These are phyloP conservation scores for Synergus laeviventris DNA, from an alignment of 2,888 invertebrate species.

Conservation along the genomic window DNA sequence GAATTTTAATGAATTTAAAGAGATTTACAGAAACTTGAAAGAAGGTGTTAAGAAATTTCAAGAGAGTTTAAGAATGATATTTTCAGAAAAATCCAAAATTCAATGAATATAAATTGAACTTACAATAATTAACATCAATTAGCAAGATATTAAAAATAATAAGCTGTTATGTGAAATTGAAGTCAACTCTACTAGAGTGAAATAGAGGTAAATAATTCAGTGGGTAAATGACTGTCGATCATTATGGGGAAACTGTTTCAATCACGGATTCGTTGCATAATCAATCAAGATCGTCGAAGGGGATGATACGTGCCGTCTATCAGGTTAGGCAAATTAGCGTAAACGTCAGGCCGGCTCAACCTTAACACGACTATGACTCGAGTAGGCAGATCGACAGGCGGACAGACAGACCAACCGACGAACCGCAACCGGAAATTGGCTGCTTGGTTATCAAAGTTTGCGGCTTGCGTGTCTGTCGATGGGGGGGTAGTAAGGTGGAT, in stretches of 20 bases:
- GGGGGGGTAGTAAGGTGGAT: constrained; percentile 61
- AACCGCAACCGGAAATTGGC: constrained; percentile 76
- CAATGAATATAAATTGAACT: too few relatives aligned
- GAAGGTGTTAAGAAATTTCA: too few relatives aligned
- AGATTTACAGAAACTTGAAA: too few relatives aligned
- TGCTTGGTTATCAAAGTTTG: constrained; percentile 76
- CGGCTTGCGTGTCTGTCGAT: constrained; percentile 74
- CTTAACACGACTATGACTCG: constrained; percentile 68
- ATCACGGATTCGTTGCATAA: constrained; percentile 51
- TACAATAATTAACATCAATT: too few relatives aligned
- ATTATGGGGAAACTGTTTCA: constrained; percentile 38
- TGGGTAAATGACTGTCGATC: constrained; percentile 37
- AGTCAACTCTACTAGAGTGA: background rate
- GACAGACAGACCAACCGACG: constrained; percentile 60
- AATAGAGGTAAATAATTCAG: constrained; percentile 10
- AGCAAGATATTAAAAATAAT: too few relatives aligned
- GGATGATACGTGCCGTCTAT: constrained; percentile 41
- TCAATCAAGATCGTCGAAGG: constrained; percentile 54
- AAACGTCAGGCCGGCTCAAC: constrained; percentile 56
- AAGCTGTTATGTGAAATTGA: background rate
- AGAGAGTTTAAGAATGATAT: too few relatives aligned
- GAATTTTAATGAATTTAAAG: too few relatives aligned
- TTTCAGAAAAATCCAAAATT: too few relatives aligned
- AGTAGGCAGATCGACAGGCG: constrained; percentile 62
- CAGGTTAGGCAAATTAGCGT: constrained; percentile 57